phyloP scores from a whole-genome alignment of 2,797 vertebrate genomes.

The Gallirallus australis region DNA sequence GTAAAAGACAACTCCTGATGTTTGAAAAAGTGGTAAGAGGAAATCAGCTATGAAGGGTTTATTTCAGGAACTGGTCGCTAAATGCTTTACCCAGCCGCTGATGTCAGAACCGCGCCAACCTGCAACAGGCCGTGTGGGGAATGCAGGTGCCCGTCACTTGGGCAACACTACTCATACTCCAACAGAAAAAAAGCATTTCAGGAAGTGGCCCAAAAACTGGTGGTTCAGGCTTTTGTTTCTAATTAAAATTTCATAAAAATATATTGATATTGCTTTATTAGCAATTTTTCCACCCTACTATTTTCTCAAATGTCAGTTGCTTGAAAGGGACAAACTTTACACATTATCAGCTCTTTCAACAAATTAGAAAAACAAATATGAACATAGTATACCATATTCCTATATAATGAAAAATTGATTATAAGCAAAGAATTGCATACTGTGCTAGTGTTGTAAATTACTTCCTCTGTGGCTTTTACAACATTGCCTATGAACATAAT shows the following conservation, averaged over 20 bases:
- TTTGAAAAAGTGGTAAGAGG: neutral
- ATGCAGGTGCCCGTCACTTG: neutral
- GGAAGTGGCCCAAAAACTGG: neutral
- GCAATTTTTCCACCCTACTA: neutral
- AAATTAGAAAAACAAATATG: slow-evolving; percentile 71
- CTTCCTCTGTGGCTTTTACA: slow-evolving; percentile 81
- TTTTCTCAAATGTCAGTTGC: slow-evolving; percentile 59
- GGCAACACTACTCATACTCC: too few species aligned
- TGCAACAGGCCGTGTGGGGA: neutral
- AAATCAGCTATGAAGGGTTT: neutral
- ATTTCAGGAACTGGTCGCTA: neutral
- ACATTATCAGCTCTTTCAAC: slow-evolving; percentile 59
- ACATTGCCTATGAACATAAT: slow-evolving; percentile 77
- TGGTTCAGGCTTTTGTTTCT: neutral
- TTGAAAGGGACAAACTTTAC: slow-evolving; percentile 55
- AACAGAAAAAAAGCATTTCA: neutral
- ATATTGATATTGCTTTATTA: slow-evolving; percentile 20
- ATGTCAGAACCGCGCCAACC: neutral
- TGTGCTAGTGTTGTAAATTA: slow-evolving; percentile 74
- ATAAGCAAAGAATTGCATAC: slow-evolving; percentile 72
- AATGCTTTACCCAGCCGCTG: neutral
- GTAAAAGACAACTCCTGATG: neutral
- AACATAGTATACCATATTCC: slow-evolving; percentile 62
- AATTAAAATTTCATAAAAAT: slow-evolving; percentile 47
- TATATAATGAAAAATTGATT: slow-evolving; percentile 77